Evolutionary conservation across 1,140 invertebrate genomes (phyloP), one percentile per base, ranked within the genome.

Genomic region (Globodera rostochiensis): DNA sequence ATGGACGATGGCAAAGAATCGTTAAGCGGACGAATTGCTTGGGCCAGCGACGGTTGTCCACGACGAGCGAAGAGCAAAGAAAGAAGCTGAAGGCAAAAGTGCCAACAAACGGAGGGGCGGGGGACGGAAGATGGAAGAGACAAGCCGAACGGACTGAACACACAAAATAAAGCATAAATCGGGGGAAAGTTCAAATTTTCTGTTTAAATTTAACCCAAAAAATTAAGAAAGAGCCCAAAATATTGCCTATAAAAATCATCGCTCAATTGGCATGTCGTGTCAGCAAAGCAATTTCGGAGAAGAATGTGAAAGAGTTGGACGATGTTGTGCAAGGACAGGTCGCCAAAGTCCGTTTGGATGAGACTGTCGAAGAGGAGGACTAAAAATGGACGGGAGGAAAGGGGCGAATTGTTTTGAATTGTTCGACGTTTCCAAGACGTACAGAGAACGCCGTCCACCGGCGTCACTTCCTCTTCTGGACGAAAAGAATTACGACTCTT

Each of bases 171-270:
- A 36, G 25, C 25, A 36, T 36, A 36, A 36, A 9, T 74, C 50
- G 50, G 0, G 3, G 6, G 49, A 53, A 53, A 13, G 50, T 53
- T 5, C 50, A 53, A 21, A 69, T 69, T 69, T 69, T 21, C 8
- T 45, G 67, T 19, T 69, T 7, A 0, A 21, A 13, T 21, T 53
- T 4, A 57, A 36, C 36, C 36, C 36, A 36, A 36, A 25, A 69
- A 36, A 66, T 67, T 21, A 66, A 36, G 2, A n/a, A 66, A 6
- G 15, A 66, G 6, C 25, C 46, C 57, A 77, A 76, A 60, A 8
- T n/a, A 25, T 47, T 57, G 50, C 80, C 74, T 81, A 49, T 81
- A 78, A 77, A 81, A 81, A 64, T 47, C 15, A 5, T 74, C 64
- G 50, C 64, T 64, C 57, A 81, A 74, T 47, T 49, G 25, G 1